Evolutionary conservation across 2,888 invertebrate species (phyloP), one percentile per base, ranked within the genome.

Genomic region (Drosophila sordidapex): DNA sequence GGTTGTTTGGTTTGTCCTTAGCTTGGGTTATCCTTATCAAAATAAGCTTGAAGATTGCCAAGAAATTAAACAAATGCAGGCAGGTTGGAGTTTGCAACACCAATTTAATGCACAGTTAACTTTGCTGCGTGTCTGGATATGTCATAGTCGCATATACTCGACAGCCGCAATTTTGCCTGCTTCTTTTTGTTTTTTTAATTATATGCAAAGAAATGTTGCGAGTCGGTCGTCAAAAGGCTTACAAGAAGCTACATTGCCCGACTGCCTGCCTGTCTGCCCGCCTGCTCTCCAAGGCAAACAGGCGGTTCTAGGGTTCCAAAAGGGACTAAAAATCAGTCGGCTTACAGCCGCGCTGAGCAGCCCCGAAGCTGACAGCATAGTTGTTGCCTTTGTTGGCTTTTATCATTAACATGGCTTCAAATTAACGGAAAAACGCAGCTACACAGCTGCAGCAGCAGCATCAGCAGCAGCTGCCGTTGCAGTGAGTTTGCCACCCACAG

Each of bases 371-470:
- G 67, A 40, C 66, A 60, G 46, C 36, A n/a, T 15, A 68, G 64
- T 67, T 72, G 66, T 67, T 69, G 72, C 74, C 82, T 78, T 82
- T 82, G 89, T 84, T 84, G 85, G 89, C 89, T 85, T 87, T 87
- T 80, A 80, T 89, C 89, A 89, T 89, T 85, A 85, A 85, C 84
- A 82, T 80, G 82, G 72, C 75, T 89, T 82, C 73, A 82, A 85
- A 89, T 82, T 77, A 89, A 89, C 86, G 79, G 67, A 76, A 76
- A 82, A 80, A 70, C 72, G 70, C 58, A 43, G 43, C 25, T 51
- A 53, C 54, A 31, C 58, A 49, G 54, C 21, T 43, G 51, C 27
- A 62, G n/a, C 21, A 51, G 29, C 51, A 48, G 27, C n/a, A 35
- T 21, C 38, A 40, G 31, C 18, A 11, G 25, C 53, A 29, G 29